Percentiles rank a stretch among this genome's conserved stretches.
phyloP scores from a whole-genome alignment of 2,797 vertebrate species.

The Phoebastria nigripes region DNA sequence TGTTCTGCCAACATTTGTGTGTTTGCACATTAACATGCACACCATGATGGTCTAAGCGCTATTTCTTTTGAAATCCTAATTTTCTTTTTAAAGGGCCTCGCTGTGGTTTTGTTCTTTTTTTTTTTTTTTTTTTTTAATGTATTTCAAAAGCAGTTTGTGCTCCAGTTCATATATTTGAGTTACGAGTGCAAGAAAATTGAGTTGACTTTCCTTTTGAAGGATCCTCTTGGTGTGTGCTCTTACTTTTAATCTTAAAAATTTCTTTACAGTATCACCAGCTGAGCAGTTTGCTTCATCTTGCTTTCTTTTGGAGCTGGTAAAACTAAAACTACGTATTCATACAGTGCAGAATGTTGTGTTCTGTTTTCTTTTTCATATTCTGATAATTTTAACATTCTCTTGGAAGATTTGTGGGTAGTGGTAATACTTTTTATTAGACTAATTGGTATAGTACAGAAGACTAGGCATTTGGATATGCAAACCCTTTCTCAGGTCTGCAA shows the following conservation, averaged over 20 bases:
- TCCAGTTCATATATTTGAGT: background rate
- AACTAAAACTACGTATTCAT: background rate
- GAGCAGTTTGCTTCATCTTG: background rate
- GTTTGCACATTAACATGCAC: background rate
- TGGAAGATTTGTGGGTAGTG: background rate
- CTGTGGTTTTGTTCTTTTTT: background rate
- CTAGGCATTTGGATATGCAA: background rate
- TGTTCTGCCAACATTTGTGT: background rate
- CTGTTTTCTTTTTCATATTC: background rate
- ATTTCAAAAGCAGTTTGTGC: background rate
- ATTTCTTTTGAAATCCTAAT: background rate
- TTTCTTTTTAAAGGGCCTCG: background rate
- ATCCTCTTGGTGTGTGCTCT: background rate
- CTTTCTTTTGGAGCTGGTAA: background rate
- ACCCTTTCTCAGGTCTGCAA: background rate
- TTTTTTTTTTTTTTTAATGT: background rate
- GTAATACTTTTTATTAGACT: background rate
- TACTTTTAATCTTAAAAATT: background rate
- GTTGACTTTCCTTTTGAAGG: background rate
- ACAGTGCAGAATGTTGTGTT: background rate
- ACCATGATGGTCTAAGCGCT: background rate
- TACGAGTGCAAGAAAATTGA: background rate
- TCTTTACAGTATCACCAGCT: background rate
- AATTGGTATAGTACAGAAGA: background rate
- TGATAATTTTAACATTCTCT: background rate